phyloP scores from a whole-genome alignment of 2,797 vertebrate species.

The Limosa lapponica region DNA sequence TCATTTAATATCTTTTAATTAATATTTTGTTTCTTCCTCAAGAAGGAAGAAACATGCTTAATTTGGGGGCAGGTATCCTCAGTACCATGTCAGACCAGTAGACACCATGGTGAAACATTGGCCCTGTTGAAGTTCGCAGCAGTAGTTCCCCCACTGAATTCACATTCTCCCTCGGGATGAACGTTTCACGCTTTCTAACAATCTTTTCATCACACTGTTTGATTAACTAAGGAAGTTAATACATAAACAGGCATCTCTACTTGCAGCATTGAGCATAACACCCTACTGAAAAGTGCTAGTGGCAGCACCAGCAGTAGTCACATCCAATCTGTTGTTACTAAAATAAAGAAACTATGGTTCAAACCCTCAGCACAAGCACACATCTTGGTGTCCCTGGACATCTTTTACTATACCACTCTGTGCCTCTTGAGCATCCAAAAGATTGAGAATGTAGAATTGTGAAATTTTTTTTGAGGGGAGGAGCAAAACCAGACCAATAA shows the following conservation, averaged over 20 bases:
- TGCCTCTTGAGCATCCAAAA: background rate
- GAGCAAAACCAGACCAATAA: background rate
- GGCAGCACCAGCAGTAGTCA: background rate
- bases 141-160: background rate
- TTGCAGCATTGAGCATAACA: background rate
- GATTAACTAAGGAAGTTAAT: background rate
- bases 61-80: background rate
- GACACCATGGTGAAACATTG: background rate
- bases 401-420: background rate
- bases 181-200: background rate
- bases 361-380: background rate
- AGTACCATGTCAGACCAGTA: background rate
- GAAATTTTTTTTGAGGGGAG: background rate
- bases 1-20: background rate
- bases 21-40: background rate
- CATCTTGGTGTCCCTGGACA: background rate
- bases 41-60: background rate
- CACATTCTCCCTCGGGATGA: background rate
- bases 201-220: background rate
- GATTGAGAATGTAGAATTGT: background rate
- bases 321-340: background rate
- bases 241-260: background rate
- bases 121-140: background rate
- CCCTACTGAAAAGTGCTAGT: background rate
- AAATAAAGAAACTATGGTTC: background rate